Conservation (phyloP, 2,113 vertebrate species). For the Psittacula cyanocephala region DNA sequence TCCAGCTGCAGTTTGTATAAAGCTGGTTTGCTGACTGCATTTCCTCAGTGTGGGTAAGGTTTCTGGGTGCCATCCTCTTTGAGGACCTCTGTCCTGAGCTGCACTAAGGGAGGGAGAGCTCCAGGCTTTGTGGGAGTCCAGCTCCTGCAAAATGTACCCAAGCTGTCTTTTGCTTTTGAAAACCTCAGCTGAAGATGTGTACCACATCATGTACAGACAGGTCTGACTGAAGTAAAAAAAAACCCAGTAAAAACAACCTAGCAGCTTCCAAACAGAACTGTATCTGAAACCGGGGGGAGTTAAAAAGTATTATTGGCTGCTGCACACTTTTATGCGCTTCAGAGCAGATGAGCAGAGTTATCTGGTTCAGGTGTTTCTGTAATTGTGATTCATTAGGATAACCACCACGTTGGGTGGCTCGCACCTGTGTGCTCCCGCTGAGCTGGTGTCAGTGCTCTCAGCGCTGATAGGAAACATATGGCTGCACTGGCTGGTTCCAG, state of each 20-base stretch:
- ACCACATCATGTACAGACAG: accelerated
- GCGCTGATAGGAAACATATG: neutral
- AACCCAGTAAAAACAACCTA: neutral
- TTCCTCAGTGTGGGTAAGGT: neutral
- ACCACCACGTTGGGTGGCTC: neutral
- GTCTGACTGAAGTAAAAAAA: neutral
- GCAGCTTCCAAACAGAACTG: neutral
- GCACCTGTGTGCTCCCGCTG: neutral
- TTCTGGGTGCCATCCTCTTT: neutral
- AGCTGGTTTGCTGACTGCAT: neutral
- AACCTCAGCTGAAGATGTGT: neutral
- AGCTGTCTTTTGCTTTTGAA: neutral
- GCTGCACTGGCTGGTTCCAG: neutral
- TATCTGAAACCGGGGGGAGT: neutral
- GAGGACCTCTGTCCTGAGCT: neutral
- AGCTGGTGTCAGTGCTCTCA: neutral
- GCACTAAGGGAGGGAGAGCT: neutral
- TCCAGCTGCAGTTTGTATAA: neutral
- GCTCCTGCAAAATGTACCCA: neutral
- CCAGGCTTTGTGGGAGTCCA: neutral
- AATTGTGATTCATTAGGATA: neutral
- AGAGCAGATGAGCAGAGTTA: neutral
- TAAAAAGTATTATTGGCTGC: neutral
- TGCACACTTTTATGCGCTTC: neutral
- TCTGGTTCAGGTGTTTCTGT: neutral